Base-by-base conservation (phyloP, 2,113 vertebrate genomes). In the Lepidiolamprologus cunningtoni region DNA sequence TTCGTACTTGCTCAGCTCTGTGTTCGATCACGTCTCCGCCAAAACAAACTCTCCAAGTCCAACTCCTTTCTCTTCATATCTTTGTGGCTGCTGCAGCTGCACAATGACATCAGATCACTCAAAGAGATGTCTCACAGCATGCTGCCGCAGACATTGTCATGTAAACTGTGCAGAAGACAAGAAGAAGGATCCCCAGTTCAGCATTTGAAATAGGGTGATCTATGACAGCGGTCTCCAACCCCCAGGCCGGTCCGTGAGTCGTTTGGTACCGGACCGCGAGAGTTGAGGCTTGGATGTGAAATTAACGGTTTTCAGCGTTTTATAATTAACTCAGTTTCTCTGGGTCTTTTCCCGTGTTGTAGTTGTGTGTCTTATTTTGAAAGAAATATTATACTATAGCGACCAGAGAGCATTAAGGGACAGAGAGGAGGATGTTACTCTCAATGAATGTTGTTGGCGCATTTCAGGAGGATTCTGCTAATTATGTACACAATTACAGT, bases 21-120 rank as follows among this genome's bases (percentile, higher is more conserved):
- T 7, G 50, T 55, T 89, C 55, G 6, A 63, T 80, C 14, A n/a
- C 4, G 3, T n/a, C 37, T 13, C 55, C 17, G 88, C 90, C 92
- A 94, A 94, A 88, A 40, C 80, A 92, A 95, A 93, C 85, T 68
- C 66, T 50, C 17, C 14, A 4, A 76, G 83, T 73, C 91, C 91
- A 79, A 33, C 57, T 76, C 23, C 35, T 78, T 79, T 73, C 76
- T 82, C 26, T 58, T 80, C 16, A 12, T 83, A 33, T 86, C 45
- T 50, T 57, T 33, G 47, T 10, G 33, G 13, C 52, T 26, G 28
- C 84, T 55, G 87, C 90, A 91, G 93, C 89, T 91, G 93, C 80
- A 66, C 6, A 11, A 40, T 88, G 87, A 93, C 88, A 82, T 93
- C 84, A 88, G 84, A 83, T 85, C 53, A 79, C n/a, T 87, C 82